A percentile compares a stretch with the other conserved stretches of the same genome.
Conservation (phyloP, 2,797 vertebrate species). For the Pseudochirops corinnae region DNA sequence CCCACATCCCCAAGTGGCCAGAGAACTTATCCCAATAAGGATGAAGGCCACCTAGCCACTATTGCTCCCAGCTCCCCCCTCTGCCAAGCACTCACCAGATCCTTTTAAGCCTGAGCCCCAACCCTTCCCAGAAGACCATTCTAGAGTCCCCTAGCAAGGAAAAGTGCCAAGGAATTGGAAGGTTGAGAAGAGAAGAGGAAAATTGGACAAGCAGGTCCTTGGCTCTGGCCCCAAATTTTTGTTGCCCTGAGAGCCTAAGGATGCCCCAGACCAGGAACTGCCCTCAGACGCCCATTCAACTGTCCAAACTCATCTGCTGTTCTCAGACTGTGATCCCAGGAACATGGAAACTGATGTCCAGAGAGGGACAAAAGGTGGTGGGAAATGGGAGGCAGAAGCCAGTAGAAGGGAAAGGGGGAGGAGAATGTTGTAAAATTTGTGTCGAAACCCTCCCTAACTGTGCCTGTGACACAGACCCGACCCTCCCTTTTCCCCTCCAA, state of each 20-base stretch:
- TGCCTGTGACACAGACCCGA: neutral
- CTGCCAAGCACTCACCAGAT: neutral
- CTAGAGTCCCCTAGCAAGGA: neutral
- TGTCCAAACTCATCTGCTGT: too few species aligned
- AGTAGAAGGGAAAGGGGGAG: neutral
- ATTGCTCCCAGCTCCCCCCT: too few species aligned
- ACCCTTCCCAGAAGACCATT: neutral
- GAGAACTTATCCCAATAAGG: too few species aligned
- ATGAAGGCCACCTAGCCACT: neutral
- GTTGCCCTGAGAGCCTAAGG: too few species aligned
- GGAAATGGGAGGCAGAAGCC: neutral
- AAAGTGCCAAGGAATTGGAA: neutral
- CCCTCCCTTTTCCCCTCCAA: neutral
- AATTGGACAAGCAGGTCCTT: too few species aligned
- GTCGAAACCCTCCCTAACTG: neutral
- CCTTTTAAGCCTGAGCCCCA: too few species aligned
- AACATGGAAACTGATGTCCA: neutral
- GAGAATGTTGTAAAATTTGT: neutral
- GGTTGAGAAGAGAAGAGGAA: neutral
- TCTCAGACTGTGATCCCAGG: neutral
- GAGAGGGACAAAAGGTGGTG: too few species aligned
- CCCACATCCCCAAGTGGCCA: neutral
- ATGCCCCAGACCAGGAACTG: too few species aligned
- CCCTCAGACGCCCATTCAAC: too few species aligned
- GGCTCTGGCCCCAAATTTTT: too few species aligned